phyloP scores from a whole-genome alignment of 2,113 vertebrate genomes.

The Hymenochirus boettgeri region DNA sequence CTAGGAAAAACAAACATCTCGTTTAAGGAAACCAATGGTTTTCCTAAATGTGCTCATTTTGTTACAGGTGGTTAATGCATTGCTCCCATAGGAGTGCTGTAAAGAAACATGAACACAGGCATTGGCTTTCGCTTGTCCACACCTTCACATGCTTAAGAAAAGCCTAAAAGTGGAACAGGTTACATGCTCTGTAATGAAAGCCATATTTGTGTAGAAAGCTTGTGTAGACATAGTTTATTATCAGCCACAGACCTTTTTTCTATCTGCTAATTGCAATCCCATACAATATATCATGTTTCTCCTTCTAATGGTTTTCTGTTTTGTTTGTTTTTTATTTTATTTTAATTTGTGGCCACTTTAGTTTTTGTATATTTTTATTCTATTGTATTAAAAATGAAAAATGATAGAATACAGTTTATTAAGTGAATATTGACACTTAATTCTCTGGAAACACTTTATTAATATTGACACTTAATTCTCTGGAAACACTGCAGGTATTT shows the following conservation, averaged over 20 bases:
- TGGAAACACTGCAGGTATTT: too few relatives aligned
- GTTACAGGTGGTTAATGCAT: conserved; percentile 64
- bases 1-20: conserved; percentile 46
- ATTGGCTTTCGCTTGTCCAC: conserved; percentile 60
- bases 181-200: conserved; percentile 63
- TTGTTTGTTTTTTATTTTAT: conserved; percentile 62
- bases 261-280: conserved; percentile 57
- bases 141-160: conserved; percentile 55
- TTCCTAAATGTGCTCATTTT: conserved; percentile 65
- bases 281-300: conserved; percentile 61
- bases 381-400: too few relatives aligned
- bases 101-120: conserved; percentile 35
- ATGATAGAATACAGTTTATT: too few relatives aligned
- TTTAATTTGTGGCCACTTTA: too few relatives aligned
- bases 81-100: conserved; percentile 42
- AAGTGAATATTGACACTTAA: too few relatives aligned
- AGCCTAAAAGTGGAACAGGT: conserved; percentile 58
- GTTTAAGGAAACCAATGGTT: conserved; percentile 44
- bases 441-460: too few relatives aligned
- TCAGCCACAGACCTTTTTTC: conserved; percentile 59
- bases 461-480: too few relatives aligned
- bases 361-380: too few relatives aligned
- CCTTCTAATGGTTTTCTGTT: conserved; percentile 55
- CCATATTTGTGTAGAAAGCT: conserved; percentile 56
- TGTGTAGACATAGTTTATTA: conserved; percentile 57